Base-by-base conservation (phyloP, 2,113 vertebrate species). In the Saguinus imperator region DNA sequence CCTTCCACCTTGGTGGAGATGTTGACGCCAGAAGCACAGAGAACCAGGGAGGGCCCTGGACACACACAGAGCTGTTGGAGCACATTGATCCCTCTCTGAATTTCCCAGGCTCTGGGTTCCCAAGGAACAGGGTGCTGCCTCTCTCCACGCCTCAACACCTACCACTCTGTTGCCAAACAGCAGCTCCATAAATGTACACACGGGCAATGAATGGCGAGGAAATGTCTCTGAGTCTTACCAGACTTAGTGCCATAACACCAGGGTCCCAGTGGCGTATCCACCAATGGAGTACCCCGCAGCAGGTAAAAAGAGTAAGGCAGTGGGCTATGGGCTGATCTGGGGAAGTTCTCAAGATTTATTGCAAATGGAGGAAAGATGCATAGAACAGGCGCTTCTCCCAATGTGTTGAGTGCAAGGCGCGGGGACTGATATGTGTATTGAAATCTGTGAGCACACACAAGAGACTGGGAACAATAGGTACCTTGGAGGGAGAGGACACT, bases 101-200 rank as follows among this genome's bases (percentile, higher is more conserved):
- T 2, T 40, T n/a, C 40, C 14, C 37, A 40, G 64, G 61, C 66
- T 93, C 55, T 8, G 57, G 55, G 84, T 32, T 64, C 29, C 68
- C 84, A 58, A 43, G 55, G 86, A 52, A 25, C 4, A 0, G 12
- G 43, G 43, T 37, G 75, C 85, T 45, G 29, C 70, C 55, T 91
- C 48, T 48, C 72, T 43, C 32, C 20, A 1, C 1, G 2, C 35
- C 58, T 75, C 48, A 35, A 40, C 68, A 77, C 45, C 88, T 37
- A 13, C 5, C 17, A 9, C 37, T 1, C 35, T 3, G n/a, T 70
- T 76, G 5, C 43, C 79, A 13, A 52, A 43, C 32, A 7, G 84
- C 35, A 32, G 40, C 40, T 40, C 52, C 12, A 18, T 6, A 18
- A 27, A 48, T 29, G 8, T 0, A 8, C 2, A 18, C 2, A 8